These are phyloP conservation scores for Dicrurus megarhynchus DNA, from an alignment of 2,113 vertebrate genomes.

Conservation along the genomic window DNA sequence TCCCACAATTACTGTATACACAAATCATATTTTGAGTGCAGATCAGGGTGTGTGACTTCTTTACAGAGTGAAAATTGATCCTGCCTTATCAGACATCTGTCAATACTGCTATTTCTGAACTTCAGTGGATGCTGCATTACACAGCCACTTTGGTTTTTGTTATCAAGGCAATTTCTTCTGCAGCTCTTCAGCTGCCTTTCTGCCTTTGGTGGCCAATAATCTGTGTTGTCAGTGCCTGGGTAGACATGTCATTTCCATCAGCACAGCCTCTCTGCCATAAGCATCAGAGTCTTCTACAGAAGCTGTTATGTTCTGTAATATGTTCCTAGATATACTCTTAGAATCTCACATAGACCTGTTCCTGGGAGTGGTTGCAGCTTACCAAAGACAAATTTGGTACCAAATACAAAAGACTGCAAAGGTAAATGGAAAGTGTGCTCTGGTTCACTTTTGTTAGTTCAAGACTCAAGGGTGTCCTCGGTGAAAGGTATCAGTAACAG, in stretches of 20 bases:
- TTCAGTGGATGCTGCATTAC: not conserved
- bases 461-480: not conserved
- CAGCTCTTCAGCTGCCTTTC: not conserved
- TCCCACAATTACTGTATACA: not conserved
- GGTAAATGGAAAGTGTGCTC: not conserved
- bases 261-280: not conserved
- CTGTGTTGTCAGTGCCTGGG: not conserved
- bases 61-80: not conserved
- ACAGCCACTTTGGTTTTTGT: not conserved
- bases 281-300: not conserved
- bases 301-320: not conserved
- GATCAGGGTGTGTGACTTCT: not conserved
- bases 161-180: conserved; percentile 3
- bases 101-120: not conserved
- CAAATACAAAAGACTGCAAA: not conserved
- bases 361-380: not conserved
- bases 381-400: not conserved
- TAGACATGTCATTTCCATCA: not conserved
- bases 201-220: not conserved
- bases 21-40: not conserved
- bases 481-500: not conserved
- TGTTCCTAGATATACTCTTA: accelerated
- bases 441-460: not conserved
- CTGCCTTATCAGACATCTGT: not conserved
- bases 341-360: accelerated